Base-by-base conservation (phyloP, 2,888 invertebrate genomes). In the Leptarthrus brevirostris region DNA sequence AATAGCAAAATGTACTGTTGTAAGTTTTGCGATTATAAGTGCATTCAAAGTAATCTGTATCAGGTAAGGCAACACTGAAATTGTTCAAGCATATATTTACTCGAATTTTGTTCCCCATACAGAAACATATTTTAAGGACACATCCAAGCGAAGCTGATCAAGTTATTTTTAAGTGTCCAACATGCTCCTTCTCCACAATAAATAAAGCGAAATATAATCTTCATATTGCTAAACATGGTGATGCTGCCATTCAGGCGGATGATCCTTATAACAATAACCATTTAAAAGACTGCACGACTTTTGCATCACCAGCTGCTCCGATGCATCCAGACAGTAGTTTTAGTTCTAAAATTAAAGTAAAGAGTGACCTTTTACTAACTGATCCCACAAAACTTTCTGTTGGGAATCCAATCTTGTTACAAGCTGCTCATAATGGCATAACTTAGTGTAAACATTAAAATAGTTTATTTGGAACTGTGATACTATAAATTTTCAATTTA, bases 1-100 rank as follows among this genome's bases (percentile, higher is more conserved):
- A 92, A 93, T 14, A 88, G 90, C 61, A 90, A 89, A 79, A 89
- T 90, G 0, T 95, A 95, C 84, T 89, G 90, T 78, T 95, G 95
- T 81, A 90, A 90, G 54, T 89, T 90, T 80, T 95, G 95, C 80
- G 87, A 90, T 0, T 95, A 94, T 83, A 90, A 90, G 10, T 90
- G 92, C 79, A 94, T 95, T 78, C 93, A 94, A 82, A 92, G 93
- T 72, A 91, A 91, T 4, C 89, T 91, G 0, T 93, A 92, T 82
- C 91, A 94, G 82, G 87, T 84, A 74, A 72, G 40, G n/a, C 30
- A 12, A 22, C 1, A n/a, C 5, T 14, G 5, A 3, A n/a, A n/a
- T 5, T 26, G n/a, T 26, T 6, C 1, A 30, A 49, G 10, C 10
- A 20, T 12, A 49, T 49, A 12, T 14, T 1, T 24, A n/a, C 3